These are phyloP conservation scores for Campoletis raptor DNA, from an alignment of 2,888 invertebrate species.

Conservation along the genomic window DNA sequence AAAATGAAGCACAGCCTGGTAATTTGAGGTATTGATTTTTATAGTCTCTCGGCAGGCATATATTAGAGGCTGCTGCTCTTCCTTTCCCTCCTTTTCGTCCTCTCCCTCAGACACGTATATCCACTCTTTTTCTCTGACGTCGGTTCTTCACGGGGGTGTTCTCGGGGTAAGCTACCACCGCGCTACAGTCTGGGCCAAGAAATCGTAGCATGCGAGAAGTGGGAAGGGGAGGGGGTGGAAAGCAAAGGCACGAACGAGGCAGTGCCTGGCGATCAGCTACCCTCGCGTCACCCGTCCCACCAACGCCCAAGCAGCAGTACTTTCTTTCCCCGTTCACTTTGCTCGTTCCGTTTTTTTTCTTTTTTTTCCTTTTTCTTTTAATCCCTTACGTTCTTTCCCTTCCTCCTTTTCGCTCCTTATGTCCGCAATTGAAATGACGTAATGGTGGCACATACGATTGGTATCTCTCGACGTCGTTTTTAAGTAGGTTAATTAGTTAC, in stretches of 20 bases:
- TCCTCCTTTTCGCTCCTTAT: constrained; percentile 40
- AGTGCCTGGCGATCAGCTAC: constrained; percentile 82
- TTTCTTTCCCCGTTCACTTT: constrained; percentile 70
- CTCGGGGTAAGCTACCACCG: constrained; percentile 60
- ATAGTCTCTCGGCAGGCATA: constrained; percentile 84
- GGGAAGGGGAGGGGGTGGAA: constrained; percentile 57
- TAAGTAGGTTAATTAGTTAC: constrained; percentile 55
- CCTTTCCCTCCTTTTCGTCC: constrained; percentile 71
- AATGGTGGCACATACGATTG: constrained; percentile 66
- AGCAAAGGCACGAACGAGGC: constrained; percentile 81
- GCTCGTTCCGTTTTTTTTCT: constrained; percentile 65
- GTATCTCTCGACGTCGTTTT: constrained; percentile 55
- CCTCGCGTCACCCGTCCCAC: constrained; percentile 61
- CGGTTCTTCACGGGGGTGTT: constrained; percentile 56
- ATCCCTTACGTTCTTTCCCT: constrained; percentile 53
- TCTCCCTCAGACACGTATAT: constrained; percentile 46
- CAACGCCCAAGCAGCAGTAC: constrained; percentile 60
- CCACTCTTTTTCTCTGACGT: constrained; percentile 66
- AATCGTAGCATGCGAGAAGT: constrained; percentile 53
- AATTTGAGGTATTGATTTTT: constrained; percentile 85
- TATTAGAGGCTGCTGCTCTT: constrained; percentile 79
- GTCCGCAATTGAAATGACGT: constrained; percentile 57
- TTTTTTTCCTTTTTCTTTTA: constrained; percentile 40
- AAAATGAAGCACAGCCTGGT: constrained; percentile 85
- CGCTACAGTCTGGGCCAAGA: constrained; percentile 74